Evolutionary conservation across 2,888 invertebrate genomes (phyloP).

Genomic region (Tenthredo mesomela): DNA sequence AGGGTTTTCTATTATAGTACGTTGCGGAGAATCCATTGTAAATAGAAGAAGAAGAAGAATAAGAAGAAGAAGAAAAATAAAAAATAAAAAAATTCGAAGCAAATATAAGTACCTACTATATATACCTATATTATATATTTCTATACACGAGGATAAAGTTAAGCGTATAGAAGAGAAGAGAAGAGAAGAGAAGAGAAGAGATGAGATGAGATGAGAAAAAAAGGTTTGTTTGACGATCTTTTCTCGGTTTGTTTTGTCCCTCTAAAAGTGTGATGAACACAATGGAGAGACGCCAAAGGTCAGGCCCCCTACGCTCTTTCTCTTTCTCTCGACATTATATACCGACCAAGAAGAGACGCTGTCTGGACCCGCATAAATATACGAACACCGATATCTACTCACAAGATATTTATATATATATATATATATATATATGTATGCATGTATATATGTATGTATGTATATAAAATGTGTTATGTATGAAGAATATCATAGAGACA

Average conservation of each 20-base stretch:
- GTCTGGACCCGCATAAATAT: conserved; percentile 44
- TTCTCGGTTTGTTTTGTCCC: conserved; percentile 52
- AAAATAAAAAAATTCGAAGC: not conserved
- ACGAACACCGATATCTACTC: not conserved
- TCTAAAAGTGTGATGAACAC: conserved; percentile 49
- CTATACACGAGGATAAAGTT: not conserved
- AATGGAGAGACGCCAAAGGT: conserved; percentile 46
- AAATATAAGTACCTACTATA: conserved; percentile 1
- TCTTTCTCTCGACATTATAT: not conserved
- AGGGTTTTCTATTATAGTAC: not conserved
- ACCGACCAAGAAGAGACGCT: conserved; percentile 25
- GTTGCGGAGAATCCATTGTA: not conserved
- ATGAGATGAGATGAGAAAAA: conserved; percentile 4
- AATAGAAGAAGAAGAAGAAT: not conserved
- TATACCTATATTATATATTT: not conserved
- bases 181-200: not conserved
- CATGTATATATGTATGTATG: not conserved
- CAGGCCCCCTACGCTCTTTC: conserved; percentile 10
- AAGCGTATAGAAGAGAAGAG: not conserved
- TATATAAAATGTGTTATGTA: not conserved
- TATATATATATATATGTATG: not conserved
- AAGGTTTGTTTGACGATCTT: conserved; percentile 53
- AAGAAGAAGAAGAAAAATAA: no score
- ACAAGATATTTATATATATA: not conserved
- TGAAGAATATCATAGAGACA: not conserved